Evolutionary conservation across 2,113 vertebrate genomes (phyloP), one percentile per base, ranked within the genome.

Genomic region (Notiomystis cincta): DNA sequence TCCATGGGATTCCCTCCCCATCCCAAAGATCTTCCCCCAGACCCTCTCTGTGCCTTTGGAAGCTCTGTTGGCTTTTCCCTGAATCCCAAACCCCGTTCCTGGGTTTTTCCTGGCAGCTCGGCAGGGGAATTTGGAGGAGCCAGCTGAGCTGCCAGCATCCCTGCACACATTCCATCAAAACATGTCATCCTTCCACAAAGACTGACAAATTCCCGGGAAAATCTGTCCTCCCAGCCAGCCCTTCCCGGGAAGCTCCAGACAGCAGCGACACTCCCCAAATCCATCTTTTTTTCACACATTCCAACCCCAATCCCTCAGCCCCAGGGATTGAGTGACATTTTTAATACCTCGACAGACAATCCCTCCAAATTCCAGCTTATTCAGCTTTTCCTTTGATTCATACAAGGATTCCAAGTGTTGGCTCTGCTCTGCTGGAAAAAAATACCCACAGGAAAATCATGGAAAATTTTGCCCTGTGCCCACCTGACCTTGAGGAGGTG

Each of bases 191-290:
- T 70, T 79, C 56, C 75, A 96, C 96, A 97, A 82, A 90, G 92
- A 64, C 24, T 89, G 96, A 88, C 88, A 93, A 81, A 93, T 35
- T 76, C 92, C 62, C 5, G 23, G 83, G 79, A 73, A 93, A 90
- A 93, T 47, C 92, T 95, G 90, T 95, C 92, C 96, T 96, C 95
- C 94, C 92, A 87, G 78, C 81, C 95, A 94, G 77, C 81, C 85
- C 35, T 91, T 91, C 96, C 81, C 90, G 19, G 90, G 45, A 75
- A 90, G 88, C 73, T 92, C 58, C 61, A 94, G 90, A 83, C 90
- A 94, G 76, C 66, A 88, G 37, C 15, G 79, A 86, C 91, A 94
- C 71, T 73, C 89, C 92, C 94, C 86, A 80, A 5, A 4, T 16
- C 81, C 11, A 19, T 1, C 20, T 47, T 60, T 87, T 80, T 53